These are phyloP conservation scores for Manis javanica DNA, from an alignment of 2,797 vertebrate genomes.

Conservation along the genomic window DNA sequence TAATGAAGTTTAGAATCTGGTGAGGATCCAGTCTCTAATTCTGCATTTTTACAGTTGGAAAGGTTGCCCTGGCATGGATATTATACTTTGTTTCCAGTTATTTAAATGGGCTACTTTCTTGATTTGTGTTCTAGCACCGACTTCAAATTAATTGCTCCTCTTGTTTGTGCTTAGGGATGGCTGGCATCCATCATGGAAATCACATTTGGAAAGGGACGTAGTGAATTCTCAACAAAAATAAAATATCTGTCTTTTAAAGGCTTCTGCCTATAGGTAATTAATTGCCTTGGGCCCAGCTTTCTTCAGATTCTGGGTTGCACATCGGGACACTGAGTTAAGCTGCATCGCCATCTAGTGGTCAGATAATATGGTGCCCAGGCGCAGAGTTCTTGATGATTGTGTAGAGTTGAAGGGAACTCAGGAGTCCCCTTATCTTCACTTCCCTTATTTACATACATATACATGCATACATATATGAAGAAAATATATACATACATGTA, in stretches of 20 bases:
- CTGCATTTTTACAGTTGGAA: not conserved
- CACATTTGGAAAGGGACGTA: not conserved
- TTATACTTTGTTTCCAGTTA: not conserved
- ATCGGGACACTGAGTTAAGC: not conserved
- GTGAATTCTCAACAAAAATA: not conserved
- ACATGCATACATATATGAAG: too few relatives aligned
- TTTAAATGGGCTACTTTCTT: not conserved
- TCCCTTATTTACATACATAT: not conserved
- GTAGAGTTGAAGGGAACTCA: not conserved
- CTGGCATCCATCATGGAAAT: not conserved
- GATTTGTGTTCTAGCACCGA: not conserved
- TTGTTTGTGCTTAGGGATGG: not conserved
- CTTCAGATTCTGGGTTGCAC: not conserved
- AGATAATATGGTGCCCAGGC: not conserved
- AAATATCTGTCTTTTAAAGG: not conserved
- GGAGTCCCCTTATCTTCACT: not conserved
- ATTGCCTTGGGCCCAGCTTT: not conserved
- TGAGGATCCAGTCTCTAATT: not conserved
- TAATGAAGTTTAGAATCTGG: not conserved
- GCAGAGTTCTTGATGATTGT: too few relatives aligned
- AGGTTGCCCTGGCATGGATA: not conserved
- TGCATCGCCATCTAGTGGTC: constrained; percentile 74
- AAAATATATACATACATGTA: too few relatives aligned
- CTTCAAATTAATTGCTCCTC: not conserved
- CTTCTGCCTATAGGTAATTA: not conserved